Evolutionary conservation across 53 echinoderm and acorn worm species (phyloP), one percentile per base, ranked within the genome.

Genomic region (Zoroaster sp.): DNA sequence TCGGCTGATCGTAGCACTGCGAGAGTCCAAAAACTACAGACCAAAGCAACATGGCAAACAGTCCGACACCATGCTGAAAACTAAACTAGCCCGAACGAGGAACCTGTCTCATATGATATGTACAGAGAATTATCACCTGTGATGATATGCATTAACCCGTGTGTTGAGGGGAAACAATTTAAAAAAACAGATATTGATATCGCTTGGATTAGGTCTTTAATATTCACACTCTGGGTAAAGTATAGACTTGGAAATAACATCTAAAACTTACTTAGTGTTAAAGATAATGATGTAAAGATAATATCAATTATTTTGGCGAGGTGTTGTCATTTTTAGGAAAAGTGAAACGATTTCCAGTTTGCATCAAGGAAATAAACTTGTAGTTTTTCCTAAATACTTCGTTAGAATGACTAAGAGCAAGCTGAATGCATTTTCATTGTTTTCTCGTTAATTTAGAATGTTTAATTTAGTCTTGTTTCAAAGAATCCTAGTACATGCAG

Each of bases 61-160:
- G 23, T 17, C 65, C 39, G 79, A 38, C 79, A 65, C 79, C 79
- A 79, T 79, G 79, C 79, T 79, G 79, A 79, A 79, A 79, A 38
- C 79, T 40, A 37, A 79, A 78, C 78, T 54, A 78, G 35, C 30
- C 6, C 18, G 10, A 49, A 79, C 37, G 25, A 18, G 25, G 3
- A 39, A 79, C 55, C n/a, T 14, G 79, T 79, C 79, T 5, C 37
- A 39, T 55, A 21, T 21, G 12, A 79, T 79, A 25, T 79, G 34
- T 17, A 35, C 76, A 6, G 49, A 76, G 52, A 32, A 76, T 46
- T 25, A 31, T 4, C 76, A 76, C 52, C 76, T 76, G 76, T 4
- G 31, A 32, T 18, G 70, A 36, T 17, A 30, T 41, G 76, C 9
- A 76, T 46, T 76, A 49, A 51, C 33, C 28, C 51, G 40, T 72